A percentile compares a stretch with the other conserved stretches of the same genome.
Conservation (phyloP, 1,140 invertebrate genomes). For the Hyles vespertilio region DNA sequence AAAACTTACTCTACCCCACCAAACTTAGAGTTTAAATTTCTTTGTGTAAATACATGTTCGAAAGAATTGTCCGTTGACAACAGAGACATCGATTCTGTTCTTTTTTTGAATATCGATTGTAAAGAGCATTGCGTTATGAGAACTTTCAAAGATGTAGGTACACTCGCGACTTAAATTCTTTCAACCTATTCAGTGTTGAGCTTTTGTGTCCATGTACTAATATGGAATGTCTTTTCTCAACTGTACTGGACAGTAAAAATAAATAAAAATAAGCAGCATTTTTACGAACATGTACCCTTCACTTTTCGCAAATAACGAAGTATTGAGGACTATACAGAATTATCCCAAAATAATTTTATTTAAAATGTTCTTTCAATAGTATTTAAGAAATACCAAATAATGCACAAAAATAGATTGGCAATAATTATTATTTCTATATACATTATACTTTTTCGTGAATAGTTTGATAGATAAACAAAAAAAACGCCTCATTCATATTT, state of each 20-base stretch:
- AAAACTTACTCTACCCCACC: not conserved
- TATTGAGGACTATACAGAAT: too few relatives aligned
- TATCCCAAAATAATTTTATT: too few relatives aligned
- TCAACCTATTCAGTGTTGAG: conserved; percentile 47
- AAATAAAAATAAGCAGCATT: not conserved
- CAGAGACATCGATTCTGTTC: conserved; percentile 72
- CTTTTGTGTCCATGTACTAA: conserved; percentile 53
- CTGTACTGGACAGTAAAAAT: not conserved
- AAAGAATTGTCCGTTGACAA: conserved; percentile 74
- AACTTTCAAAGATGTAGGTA: conserved; percentile 52
- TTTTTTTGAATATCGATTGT: conserved; percentile 75
- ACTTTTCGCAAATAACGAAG: too few relatives aligned
- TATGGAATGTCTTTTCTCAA: conserved; percentile 22
- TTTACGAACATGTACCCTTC: too few relatives aligned
- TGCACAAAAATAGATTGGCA: too few relatives aligned
- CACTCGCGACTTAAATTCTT: conserved; percentile 64
- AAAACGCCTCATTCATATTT: too few relatives aligned
- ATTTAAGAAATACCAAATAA: too few relatives aligned
- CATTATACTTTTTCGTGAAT: too few relatives aligned
- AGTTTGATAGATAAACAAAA: not conserved
- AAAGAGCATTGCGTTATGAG: conserved; percentile 72
- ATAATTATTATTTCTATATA: too few relatives aligned
- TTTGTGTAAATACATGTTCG: not conserved
- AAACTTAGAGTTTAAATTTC: conserved; percentile 33
- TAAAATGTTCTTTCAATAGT: too few relatives aligned